Percentiles rank a stretch among this genome's conserved stretches.
Evolutionary conservation across 1,140 invertebrate genomes (phyloP).

Genomic region (Grapholita molesta): DNA sequence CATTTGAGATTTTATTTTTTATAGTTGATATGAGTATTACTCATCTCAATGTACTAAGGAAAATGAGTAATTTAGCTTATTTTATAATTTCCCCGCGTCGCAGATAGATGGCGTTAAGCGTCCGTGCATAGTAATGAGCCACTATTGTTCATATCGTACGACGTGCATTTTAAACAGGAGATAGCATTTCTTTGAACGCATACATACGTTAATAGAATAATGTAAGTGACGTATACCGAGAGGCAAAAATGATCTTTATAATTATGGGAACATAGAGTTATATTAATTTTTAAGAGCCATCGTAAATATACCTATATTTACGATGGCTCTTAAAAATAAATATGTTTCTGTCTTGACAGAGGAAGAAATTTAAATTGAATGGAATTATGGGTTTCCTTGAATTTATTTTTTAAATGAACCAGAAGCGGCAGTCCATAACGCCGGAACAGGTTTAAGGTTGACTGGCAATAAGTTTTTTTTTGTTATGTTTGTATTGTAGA

Average conservation of each 20-base stretch:
- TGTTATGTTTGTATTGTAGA: too few species aligned
- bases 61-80: background rate
- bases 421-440: background rate
- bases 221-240: background rate
- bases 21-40: too few species aligned
- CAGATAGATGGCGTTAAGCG: constrained; percentile 1
- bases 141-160: constrained; percentile 12
- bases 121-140: background rate
- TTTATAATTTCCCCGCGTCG: background rate
- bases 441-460: too few species aligned
- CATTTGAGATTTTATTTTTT: too few species aligned
- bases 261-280: background rate
- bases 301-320: too few species aligned
- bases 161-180: constrained; percentile 14
- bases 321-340: background rate
- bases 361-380: constrained; percentile 14
- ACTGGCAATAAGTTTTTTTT: too few species aligned
- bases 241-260: background rate
- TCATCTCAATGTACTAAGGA: background rate
- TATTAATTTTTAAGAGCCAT: background rate
- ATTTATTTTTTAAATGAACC: background rate
- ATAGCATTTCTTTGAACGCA: constrained; percentile 12
- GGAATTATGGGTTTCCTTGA: background rate
- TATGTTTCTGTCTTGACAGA: background rate
- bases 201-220: background rate